A percentile compares a stretch with the other conserved stretches of the same genome.
phyloP scores from a whole-genome alignment of 1,140 invertebrate genomes.

The Phthorimaea operculella region DNA sequence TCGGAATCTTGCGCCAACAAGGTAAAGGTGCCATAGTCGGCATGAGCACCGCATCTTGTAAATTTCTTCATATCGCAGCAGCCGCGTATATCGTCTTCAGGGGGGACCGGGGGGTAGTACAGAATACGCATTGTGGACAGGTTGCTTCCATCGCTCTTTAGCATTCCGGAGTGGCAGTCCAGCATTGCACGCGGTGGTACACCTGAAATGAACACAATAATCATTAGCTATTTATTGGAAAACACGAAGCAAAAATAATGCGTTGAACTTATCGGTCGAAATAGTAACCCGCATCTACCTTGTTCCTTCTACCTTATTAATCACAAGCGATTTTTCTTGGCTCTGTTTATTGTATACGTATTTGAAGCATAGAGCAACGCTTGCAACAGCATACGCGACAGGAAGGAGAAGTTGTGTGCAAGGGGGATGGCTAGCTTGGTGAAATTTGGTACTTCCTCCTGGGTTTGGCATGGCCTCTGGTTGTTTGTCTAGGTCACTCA shows the following conservation, averaged over 20 bases:
- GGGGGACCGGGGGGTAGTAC: conserved; percentile 75
- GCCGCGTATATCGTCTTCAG: conserved; percentile 61
- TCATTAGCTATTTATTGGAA: no score
- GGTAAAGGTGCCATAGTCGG: conserved; percentile 81
- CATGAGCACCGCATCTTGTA: conserved; percentile 76
- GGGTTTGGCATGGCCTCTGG: conserved; percentile 70
- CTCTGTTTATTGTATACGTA: conserved; percentile 20
- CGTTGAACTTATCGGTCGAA: no score
- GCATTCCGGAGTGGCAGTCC: conserved; percentile 73
- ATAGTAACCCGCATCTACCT: no score
- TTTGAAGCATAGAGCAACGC: conserved; percentile 73
- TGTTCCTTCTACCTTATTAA: no score
- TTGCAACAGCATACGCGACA: conserved; percentile 73
- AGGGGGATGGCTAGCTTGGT: conserved; percentile 71
- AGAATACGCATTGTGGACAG: conserved; percentile 75
- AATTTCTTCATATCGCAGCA: conserved; percentile 25
- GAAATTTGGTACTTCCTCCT: conserved; percentile 74
- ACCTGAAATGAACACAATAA: conserved; percentile 24
- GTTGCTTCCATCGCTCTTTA: conserved; percentile 70
- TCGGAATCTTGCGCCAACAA: conserved; percentile 78
- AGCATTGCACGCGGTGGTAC: conserved; percentile 44
- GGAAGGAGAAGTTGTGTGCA: conserved; percentile 74
- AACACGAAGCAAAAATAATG: no score
- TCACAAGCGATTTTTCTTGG: no score
- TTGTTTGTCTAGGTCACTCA: no score